Evolutionary conservation across 1,140 invertebrate species (phyloP), one percentile per base, ranked within the genome.

Genomic region (Pygmarrhopalites habei): DNA sequence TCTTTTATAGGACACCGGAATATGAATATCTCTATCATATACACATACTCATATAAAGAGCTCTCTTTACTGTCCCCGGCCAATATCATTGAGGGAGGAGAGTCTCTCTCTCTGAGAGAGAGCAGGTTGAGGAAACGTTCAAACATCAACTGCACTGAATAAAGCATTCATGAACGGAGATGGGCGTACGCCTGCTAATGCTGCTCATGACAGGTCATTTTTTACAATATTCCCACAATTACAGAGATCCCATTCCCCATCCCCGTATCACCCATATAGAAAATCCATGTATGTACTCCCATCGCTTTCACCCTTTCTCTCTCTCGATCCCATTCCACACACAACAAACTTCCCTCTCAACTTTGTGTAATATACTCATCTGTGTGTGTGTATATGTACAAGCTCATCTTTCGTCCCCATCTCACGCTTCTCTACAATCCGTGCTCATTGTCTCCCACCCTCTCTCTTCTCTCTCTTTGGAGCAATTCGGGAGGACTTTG

Each of bases 181-280:
- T 66, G 67, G 67, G 67, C 67, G 67, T 58, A 66, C 64, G 64
- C 60, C 60, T 64, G 60, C 64, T 66, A 66, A 66, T 66, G 64
- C 67, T 69, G 67, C 39, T 69, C 57, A 55, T 69, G 67, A 69
- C 67, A 69, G 67, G 64, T 52, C 64, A 69, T 69, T 69, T 66
- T 69, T 69, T 69, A 68, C 55, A 62, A 68, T 60, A 62, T 65
- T 60, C 63, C 58, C 62, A 65, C 67, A 68, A 68, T 68, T 68
- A 68, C 43, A 51, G 64, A 35, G 59, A n/a, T 57, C 35, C 39
- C 51, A 30, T 55, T 23, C 29, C 29, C 56, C 56, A 43, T 26
- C 29, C 56, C 4, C 25, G 15, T n/a, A 17, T 58, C 39, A 26
- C 43, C 39, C n/a, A n/a, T n/a, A n/a, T n/a, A n/a, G n/a, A n/a